Percentiles rank a stretch among this genome's conserved stretches.
Evolutionary conservation across 2,888 invertebrate species (phyloP).

Genomic region (Harpalus rufipes): DNA sequence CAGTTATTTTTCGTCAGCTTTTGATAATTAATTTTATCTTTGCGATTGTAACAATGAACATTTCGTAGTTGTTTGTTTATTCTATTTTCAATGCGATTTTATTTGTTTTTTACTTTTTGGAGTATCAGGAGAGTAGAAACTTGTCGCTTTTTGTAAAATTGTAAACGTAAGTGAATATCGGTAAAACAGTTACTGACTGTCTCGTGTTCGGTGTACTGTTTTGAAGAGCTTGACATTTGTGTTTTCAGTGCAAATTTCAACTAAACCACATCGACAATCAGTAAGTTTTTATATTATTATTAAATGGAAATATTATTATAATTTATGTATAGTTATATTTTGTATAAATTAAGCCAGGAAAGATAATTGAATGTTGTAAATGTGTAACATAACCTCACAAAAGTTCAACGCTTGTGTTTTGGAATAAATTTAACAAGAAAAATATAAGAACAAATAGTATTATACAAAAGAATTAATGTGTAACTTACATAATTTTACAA

Average conservation of each 20-base stretch:
- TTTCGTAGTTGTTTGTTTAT: neutral
- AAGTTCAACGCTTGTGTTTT: slow-evolving; percentile 16
- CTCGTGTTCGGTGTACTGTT: slow-evolving; percentile 44
- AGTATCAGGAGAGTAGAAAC: neutral
- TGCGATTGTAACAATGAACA: neutral
- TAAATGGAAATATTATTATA: neutral
- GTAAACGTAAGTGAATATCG: neutral
- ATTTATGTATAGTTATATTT: slow-evolving; percentile 4
- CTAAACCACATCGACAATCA: no score
- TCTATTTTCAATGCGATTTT: neutral
- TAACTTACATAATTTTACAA: neutral
- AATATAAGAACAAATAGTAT: neutral
- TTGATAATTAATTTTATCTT: neutral
- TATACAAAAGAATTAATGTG: neutral
- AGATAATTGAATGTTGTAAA: neutral
- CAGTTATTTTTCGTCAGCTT: no score
- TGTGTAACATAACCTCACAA: slow-evolving; percentile 19
- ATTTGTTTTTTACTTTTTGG: slow-evolving; percentile 1
- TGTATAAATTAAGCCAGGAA: neutral
- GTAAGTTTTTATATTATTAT: slow-evolving; percentile 10
- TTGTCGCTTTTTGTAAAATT: neutral
- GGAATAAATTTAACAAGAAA: neutral
- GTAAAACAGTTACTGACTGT: slow-evolving; percentile 16
- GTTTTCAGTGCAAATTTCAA: neutral
- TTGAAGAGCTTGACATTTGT: slow-evolving; percentile 56